phyloP scores from a whole-genome alignment of 2,113 vertebrate species.

The Trochalopteron elliotii region DNA sequence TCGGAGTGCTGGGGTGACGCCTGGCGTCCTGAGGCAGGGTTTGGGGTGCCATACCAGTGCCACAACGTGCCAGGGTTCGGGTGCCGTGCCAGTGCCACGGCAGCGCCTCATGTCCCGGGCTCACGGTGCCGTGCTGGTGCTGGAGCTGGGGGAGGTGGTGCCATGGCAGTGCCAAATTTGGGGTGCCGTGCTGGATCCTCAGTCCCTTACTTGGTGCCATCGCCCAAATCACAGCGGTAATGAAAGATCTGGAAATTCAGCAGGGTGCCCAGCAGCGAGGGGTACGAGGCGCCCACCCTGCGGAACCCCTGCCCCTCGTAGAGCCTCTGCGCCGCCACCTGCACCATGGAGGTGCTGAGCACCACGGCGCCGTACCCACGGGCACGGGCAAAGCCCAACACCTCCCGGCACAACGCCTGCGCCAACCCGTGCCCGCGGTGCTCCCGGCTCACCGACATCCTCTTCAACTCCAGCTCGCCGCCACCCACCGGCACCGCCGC shows the following conservation, averaged over 20 bases:
- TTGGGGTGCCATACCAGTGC: background rate
- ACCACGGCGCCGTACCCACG: background rate
- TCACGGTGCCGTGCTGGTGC: background rate
- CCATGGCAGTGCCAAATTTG: fast-evolving
- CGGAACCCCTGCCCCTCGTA: constrained; percentile 61
- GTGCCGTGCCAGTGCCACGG: background rate
- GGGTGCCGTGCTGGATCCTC: background rate
- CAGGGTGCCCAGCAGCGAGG: background rate
- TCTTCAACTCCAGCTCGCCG: constrained; percentile 30
- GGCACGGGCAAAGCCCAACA: constrained; percentile 37
- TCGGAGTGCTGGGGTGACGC: background rate
- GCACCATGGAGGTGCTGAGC: constrained; percentile 40
- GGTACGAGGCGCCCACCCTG: background rate
- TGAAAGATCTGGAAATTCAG: background rate
- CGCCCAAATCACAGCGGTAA: background rate
- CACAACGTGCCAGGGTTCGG: background rate
- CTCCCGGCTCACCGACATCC: constrained; percentile 44
- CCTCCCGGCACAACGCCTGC: constrained; percentile 19
- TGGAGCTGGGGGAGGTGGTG: background rate
- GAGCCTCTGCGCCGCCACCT: constrained; percentile 22
- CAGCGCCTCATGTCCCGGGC: too few relatives aligned
- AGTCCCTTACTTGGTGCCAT: background rate
- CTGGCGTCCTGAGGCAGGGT: fast-evolving
- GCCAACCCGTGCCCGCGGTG: constrained; percentile 25
- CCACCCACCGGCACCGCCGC: background rate